Evolutionary conservation across 2,888 invertebrate genomes (phyloP).

Genomic region (Phrixothrix hirtus): DNA sequence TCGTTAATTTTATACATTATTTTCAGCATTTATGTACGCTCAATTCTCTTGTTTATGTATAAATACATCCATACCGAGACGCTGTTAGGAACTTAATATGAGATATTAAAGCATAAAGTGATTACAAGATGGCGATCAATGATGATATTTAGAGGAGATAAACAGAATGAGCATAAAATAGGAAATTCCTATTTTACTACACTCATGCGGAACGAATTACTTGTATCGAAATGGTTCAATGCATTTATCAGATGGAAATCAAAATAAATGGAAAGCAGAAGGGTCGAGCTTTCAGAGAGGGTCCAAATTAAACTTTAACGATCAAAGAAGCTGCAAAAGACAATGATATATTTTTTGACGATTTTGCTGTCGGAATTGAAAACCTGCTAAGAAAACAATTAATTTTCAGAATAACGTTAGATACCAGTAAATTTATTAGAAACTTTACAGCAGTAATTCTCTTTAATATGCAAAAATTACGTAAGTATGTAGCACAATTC

Average conservation of each 20-base stretch:
- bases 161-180: constrained; percentile 3
- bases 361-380: no score
- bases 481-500: no score
- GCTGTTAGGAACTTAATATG: neutral
- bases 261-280: constrained; percentile 47
- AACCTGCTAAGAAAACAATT: no score
- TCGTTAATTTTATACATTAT: neutral
- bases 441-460: no score
- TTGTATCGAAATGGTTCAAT: constrained; percentile 40
- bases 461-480: no score
- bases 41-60: no score
- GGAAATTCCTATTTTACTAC: constrained; percentile 12
- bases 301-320: constrained; percentile 13
- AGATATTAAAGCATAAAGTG: neutral
- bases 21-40: neutral
- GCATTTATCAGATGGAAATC: constrained; percentile 46
- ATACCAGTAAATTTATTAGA: no score
- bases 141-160: no score
- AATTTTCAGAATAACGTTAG: no score
- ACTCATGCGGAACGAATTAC: constrained; percentile 39
- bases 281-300: constrained; percentile 32
- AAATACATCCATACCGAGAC: no score
- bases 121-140: neutral
- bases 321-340: neutral
- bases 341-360: no score